phyloP scores from a whole-genome alignment of 2,113 vertebrate genomes.

The Clarias macrocephalus region DNA sequence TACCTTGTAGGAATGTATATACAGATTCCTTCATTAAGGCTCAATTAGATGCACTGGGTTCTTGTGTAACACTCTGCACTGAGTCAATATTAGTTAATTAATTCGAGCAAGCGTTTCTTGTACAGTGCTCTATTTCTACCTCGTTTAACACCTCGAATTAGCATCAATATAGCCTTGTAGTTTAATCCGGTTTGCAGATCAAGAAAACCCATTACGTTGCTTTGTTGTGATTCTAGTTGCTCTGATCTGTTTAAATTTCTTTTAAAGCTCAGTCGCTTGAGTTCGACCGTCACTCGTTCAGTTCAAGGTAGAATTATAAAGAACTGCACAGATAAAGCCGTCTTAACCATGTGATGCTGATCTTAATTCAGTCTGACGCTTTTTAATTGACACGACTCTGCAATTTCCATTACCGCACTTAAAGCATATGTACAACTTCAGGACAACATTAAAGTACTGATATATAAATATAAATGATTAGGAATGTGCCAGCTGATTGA shows the following conservation, averaged over 20 bases:
- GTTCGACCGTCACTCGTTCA: not conserved
- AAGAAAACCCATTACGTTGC: not conserved
- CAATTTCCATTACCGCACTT: not conserved
- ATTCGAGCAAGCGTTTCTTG: not conserved
- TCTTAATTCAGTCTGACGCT: not conserved
- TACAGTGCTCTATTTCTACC: slow-evolving; percentile 19
- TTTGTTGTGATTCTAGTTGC: not conserved
- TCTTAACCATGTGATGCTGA: not conserved
- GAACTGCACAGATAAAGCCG: not conserved
- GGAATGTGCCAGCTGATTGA: not conserved
- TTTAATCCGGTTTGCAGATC: slow-evolving; percentile 13
- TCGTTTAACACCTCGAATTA: not conserved
- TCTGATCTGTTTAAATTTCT: not conserved
- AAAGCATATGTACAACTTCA: not conserved
- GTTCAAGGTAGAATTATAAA: not conserved
- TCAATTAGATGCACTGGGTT: not conserved
- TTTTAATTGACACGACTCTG: not conserved
- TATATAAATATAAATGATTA: not conserved
- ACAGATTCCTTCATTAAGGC: not conserved
- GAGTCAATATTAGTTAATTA: not conserved
- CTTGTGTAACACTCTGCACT: not conserved
- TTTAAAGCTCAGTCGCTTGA: not conserved
- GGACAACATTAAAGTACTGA: not conserved
- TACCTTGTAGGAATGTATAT: not conserved
- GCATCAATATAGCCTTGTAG: not conserved